Evolutionary conservation across 2,888 invertebrate genomes (phyloP), one percentile per base, ranked within the genome.

Genomic region (Cheilosia urbana): DNA sequence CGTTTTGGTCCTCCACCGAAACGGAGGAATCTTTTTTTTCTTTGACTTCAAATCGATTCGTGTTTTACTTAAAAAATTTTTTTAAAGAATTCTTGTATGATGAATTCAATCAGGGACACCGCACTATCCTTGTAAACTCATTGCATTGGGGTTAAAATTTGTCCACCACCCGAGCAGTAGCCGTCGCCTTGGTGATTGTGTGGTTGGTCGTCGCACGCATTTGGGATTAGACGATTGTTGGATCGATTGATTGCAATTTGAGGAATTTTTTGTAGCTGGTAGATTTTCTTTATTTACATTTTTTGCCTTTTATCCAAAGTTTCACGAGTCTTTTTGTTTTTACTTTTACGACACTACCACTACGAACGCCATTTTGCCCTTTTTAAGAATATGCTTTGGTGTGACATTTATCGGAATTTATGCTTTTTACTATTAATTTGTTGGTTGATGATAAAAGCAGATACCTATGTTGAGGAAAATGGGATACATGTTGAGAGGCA

Each of bases 291-390:
- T 81, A 81, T 85, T 85, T 81, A 81, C 72, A 71, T 80, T 77
- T 76, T 76, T 88, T 84, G 76, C 71, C 72, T 71, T 84, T 76
- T 72, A 37, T 79, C 40, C 15, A 63, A 63, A 80, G 71, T 79
- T 75, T 78, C 77, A 47, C 40, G 30, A 13, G 53, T 62, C 58
- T 66, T 76, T 78, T 84, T 79, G 75, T 84, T 79, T 87, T 83
- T 79, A 75, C 69, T 76, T 72, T 62, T 80, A 77, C 65, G 42
- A 80, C 84, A 82, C 82, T 79, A 79, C 83, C 71, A 89, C 83
- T 82, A 88, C 88, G 87, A 89, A 90, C 89, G 89, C 89, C 90
- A 90, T 90, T 89, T 90, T 90, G 88, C 89, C 90, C 89, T 89
- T 89, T 89, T 87, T 81, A 76, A 80, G 75, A 77, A 87, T 88